Evolutionary conservation across 2,113 vertebrate genomes (phyloP).

Genomic region (Haemorhous mexicanus): DNA sequence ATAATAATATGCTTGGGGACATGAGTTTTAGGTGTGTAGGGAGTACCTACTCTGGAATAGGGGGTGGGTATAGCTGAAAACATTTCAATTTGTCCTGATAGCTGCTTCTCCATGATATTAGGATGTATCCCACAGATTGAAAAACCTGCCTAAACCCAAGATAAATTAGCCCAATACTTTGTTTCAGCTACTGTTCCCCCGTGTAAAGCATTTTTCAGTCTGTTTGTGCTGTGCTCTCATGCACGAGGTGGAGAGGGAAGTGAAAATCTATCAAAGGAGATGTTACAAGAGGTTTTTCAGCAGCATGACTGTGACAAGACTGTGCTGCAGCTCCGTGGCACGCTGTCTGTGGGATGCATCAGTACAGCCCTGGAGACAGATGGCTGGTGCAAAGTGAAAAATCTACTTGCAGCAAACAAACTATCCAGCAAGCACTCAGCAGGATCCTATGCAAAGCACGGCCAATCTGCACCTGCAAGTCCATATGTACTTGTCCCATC

Average conservation of each 20-base stretch:
- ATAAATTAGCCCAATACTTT: neutral
- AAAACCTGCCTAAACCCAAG: neutral
- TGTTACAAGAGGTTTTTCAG: neutral
- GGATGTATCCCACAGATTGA: neutral
- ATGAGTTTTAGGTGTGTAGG: neutral
- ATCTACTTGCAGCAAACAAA: neutral
- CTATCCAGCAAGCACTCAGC: neutral
- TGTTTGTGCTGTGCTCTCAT: neutral
- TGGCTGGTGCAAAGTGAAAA: constrained; percentile 38
- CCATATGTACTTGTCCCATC: neutral
- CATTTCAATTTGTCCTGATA: neutral
- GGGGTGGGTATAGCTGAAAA: neutral
- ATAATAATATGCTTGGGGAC: neutral
- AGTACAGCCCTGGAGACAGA: constrained; percentile 26
- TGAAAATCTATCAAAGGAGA: neutral
- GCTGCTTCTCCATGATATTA: neutral
- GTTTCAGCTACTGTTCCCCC: neutral
- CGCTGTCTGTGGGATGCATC: neutral
- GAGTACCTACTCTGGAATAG: neutral
- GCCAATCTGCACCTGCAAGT: constrained; percentile 16
- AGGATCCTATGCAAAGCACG: neutral
- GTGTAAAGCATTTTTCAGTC: neutral
- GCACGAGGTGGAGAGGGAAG: neutral
- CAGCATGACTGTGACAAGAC: neutral
- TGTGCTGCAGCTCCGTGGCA: neutral